A percentile compares a stretch with the other conserved stretches of the same genome.
Evolutionary conservation across 2,797 vertebrate genomes (phyloP).

Genomic region (Rhinogobio ventralis): DNA sequence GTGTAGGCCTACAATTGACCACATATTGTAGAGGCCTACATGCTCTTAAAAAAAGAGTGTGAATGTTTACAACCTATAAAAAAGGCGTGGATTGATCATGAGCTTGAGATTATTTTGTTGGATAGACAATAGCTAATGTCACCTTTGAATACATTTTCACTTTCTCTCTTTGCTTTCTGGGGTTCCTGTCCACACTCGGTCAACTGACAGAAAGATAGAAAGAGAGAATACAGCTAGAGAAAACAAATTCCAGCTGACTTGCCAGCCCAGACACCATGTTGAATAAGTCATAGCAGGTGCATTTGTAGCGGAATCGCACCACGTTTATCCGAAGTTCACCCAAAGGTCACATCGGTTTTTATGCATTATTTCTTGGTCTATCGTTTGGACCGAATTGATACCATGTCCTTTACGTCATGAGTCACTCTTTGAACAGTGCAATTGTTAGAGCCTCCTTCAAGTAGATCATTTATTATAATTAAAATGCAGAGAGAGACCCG

Average conservation of each 20-base stretch:
- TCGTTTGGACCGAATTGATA: not conserved
- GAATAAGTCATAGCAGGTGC: constrained; percentile 54
- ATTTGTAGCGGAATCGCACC: constrained; percentile 33
- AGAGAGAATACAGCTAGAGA: constrained; percentile 18
- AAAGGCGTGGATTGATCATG: not conserved
- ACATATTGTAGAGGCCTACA: not conserved
- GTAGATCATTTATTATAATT: constrained; percentile 71
- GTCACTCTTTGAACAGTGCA: constrained; percentile 20
- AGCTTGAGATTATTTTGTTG: not conserved
- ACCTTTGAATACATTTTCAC: constrained; percentile 69
- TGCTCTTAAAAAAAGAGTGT: not conserved
- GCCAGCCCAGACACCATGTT: constrained; percentile 29
- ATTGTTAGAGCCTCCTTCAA: constrained; percentile 47
- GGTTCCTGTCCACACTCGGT: constrained; percentile 49
- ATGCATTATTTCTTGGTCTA: constrained; percentile 27
- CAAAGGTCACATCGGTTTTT: constrained; percentile 52
- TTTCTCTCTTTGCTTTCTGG: constrained; percentile 67
- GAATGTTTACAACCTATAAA: not conserved
- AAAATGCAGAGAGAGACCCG: constrained; percentile 73
- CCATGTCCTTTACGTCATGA: not conserved
- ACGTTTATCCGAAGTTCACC: constrained; percentile 56
- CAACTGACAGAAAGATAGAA: constrained; percentile 48
- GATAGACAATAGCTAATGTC: constrained; percentile 42
- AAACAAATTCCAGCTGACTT: constrained; percentile 47
- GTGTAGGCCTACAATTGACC: too few relatives aligned